Percentiles rank a stretch among this genome's conserved stretches.
Conservation (phyloP, 2,797 vertebrate genomes). For the Mionectes olivaceus region DNA sequence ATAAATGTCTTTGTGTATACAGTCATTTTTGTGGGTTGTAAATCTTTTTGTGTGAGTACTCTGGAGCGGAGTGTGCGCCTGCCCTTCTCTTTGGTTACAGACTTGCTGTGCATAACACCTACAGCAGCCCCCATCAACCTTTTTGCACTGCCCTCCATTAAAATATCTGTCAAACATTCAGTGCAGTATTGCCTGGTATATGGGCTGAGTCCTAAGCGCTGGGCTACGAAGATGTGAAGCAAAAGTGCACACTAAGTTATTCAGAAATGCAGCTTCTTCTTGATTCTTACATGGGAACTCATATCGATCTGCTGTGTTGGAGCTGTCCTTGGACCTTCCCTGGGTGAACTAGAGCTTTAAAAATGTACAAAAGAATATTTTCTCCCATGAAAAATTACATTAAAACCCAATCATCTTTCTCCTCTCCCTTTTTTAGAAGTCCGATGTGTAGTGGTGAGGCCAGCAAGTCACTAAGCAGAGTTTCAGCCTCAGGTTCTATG, state of each 20-base stretch:
- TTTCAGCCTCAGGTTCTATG: neutral
- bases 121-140: neutral
- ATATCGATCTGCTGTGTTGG: accelerated
- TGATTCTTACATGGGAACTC: accelerated
- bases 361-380: neutral
- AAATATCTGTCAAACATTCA: neutral
- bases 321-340: neutral
- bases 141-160: neutral
- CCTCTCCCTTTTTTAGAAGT: neutral
- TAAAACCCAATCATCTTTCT: neutral
- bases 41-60: neutral
- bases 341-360: neutral
- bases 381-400: neutral
- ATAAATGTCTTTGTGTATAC: neutral
- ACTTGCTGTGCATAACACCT: accelerated
- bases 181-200: neutral
- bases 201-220: neutral
- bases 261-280: neutral
- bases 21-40: neutral
- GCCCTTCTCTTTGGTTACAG: neutral
- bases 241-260: neutral
- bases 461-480: neutral
- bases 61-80: accelerated
- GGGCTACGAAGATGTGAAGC: neutral
- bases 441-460: neutral